A percentile compares a stretch with the other conserved stretches of the same genome.
phyloP scores from a whole-genome alignment of 2,797 vertebrate species.

The Coregonus ussuriensis region DNA sequence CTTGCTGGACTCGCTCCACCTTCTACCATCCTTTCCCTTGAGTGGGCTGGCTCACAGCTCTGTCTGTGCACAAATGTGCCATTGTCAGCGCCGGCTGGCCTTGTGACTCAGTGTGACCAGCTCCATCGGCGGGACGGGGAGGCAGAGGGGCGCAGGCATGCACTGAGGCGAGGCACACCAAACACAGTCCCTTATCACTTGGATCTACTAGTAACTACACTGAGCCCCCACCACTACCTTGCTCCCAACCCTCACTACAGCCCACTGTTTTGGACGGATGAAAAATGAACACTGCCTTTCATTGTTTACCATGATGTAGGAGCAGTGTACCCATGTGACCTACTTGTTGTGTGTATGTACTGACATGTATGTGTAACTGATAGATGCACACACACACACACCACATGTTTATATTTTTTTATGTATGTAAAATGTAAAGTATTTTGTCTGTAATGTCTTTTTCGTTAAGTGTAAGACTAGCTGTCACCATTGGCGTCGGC shows the following conservation, averaged over 20 bases:
- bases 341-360: no score
- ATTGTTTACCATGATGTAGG: slow-evolving; percentile 73
- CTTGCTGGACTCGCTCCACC: slow-evolving; percentile 47
- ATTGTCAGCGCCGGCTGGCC: slow-evolving; percentile 72
- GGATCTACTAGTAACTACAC: slow-evolving; percentile 59
- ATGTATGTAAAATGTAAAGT: no score
- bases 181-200: slow-evolving; percentile 61
- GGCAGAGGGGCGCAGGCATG: slow-evolving; percentile 48
- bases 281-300: slow-evolving; percentile 65
- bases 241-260: slow-evolving; percentile 57
- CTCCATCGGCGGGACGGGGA: slow-evolving; percentile 45
- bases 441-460: no score
- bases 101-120: slow-evolving; percentile 76
- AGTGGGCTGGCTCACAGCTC: slow-evolving; percentile 47
- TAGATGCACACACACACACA: slow-evolving; percentile 19
- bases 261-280: slow-evolving; percentile 62
- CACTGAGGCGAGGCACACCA: slow-evolving; percentile 57
- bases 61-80: slow-evolving; percentile 68
- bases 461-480: no score
- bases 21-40: slow-evolving; percentile 62
- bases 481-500: no score
- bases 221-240: slow-evolving; percentile 42
- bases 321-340: slow-evolving; percentile 47
- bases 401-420: no score
- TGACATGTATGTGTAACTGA: slow-evolving; percentile 22